Conservation (phyloP, 2,113 vertebrate genomes). For the Lagopus muta region DNA sequence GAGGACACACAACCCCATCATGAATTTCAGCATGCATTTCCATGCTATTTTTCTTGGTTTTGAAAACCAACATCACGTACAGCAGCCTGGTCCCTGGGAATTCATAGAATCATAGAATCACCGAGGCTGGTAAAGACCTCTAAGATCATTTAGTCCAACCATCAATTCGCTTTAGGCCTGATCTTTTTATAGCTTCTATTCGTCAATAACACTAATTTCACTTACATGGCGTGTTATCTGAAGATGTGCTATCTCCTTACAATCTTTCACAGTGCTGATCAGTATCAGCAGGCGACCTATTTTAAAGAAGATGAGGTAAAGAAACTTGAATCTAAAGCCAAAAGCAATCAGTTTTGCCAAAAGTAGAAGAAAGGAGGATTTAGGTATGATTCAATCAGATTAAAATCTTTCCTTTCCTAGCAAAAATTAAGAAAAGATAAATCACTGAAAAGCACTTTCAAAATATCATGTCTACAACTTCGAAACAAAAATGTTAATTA, state of each 20-base stretch:
- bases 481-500: constrained; percentile 31
- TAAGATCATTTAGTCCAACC: no score
- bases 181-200: not conserved
- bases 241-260: not conserved
- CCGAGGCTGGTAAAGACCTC: no score
- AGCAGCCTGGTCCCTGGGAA: not conserved
- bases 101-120: no score
- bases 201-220: not conserved
- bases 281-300: constrained; percentile 1
- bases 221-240: not conserved
- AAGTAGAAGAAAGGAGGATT: not conserved
- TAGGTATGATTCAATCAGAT: not conserved
- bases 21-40: not conserved
- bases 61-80: not conserved
- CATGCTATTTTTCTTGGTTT: not conserved
- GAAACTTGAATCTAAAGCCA: not conserved
- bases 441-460: constrained; percentile 2
- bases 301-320: not conserved
- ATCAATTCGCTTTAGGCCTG: not conserved
- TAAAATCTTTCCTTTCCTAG: not conserved
- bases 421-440: not conserved
- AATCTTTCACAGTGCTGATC: constrained; percentile 22
- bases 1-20: not conserved
- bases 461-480: not conserved
- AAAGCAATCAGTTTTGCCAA: not conserved